Percentiles rank a stretch among this genome's conserved stretches.
phyloP scores from a whole-genome alignment of 1,140 invertebrate genomes.

The Rhysida immarginata region DNA sequence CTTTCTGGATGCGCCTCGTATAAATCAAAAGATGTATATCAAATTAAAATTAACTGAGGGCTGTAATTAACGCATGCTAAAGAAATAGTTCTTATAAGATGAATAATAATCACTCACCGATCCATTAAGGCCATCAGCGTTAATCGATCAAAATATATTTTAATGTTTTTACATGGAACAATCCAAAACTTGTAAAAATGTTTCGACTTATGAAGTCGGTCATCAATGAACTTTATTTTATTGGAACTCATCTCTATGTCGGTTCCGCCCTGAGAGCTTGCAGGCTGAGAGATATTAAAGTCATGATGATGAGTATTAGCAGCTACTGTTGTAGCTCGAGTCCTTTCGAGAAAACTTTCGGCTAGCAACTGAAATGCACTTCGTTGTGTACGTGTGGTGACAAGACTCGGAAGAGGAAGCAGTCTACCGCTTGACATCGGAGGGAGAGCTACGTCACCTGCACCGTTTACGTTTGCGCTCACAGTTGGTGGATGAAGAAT shows the following conservation, averaged over 20 bases:
- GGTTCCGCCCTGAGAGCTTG: constrained; percentile 22
- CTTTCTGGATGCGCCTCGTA: too few species aligned
- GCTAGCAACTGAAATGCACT: constrained; percentile 20
- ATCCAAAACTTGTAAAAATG: constrained; percentile 76
- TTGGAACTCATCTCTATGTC: constrained; percentile 22
- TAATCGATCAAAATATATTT: constrained; percentile 74
- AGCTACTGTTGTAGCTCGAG: constrained; percentile 10
- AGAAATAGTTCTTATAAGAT: too few species aligned
- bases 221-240: constrained; percentile 21
- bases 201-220: constrained; percentile 39
- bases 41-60: too few species aligned
- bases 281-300: constrained; percentile 14
- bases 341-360: constrained; percentile 17
- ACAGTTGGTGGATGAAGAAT: constrained; percentile 14
- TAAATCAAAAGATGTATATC: too few species aligned
- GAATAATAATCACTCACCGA: too few species aligned
- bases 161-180: constrained; percentile 40
- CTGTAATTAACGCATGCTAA: too few species aligned
- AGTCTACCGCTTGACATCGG: neutral
- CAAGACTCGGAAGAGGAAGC: constrained; percentile 6
- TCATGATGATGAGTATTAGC: constrained; percentile 7
- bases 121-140: constrained; percentile 84
- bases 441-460: neutral
- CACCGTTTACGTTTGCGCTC: neutral
- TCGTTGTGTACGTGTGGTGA: constrained; percentile 13